Percentiles rank a stretch among this genome's conserved stretches.
Evolutionary conservation across 2,797 vertebrate species (phyloP).

Genomic region (Xiphophorus birchmanni): DNA sequence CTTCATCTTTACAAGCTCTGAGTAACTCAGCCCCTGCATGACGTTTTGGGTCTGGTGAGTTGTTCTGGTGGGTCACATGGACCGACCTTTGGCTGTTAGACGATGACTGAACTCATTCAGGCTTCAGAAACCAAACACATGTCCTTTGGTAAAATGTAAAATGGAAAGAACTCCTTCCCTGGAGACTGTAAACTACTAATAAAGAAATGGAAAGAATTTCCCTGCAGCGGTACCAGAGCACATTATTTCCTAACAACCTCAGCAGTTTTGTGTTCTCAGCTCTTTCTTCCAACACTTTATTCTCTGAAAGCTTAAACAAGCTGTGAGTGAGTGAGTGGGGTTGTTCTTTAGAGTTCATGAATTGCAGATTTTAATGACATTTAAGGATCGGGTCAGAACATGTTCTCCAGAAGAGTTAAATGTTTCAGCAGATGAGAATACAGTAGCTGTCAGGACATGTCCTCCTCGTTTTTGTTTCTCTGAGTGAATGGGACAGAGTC

Average conservation of each 20-base stretch:
- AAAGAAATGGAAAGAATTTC: slow-evolving; percentile 67
- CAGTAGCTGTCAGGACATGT: slow-evolving; percentile 6
- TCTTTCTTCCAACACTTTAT: slow-evolving; percentile 33
- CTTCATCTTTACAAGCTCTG: slow-evolving; percentile 6
- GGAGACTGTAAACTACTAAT: slow-evolving; percentile 50
- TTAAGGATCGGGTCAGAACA: slow-evolving; percentile 13
- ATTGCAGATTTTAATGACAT: slow-evolving; percentile 7
- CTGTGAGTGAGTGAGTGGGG: neutral
- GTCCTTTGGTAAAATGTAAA: slow-evolving; percentile 33
- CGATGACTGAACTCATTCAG: slow-evolving; percentile 42
- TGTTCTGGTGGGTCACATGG: slow-evolving; percentile 16
- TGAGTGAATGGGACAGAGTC: neutral
- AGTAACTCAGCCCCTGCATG: slow-evolving; percentile 1
- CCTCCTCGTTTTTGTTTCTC: slow-evolving; percentile 5
- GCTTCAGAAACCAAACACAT: slow-evolving; percentile 44
- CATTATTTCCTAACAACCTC: slow-evolving; percentile 60
- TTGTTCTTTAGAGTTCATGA: slow-evolving; percentile 8
- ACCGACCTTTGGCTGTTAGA: slow-evolving; percentile 11
- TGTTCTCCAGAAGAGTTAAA: slow-evolving; percentile 4
- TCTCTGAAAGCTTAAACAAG: slow-evolving; percentile 39
- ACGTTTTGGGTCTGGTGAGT: slow-evolving; percentile 13
- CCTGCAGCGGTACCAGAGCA: slow-evolving; percentile 40
- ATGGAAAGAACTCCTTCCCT: slow-evolving; percentile 58
- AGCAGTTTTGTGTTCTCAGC: slow-evolving; percentile 50
- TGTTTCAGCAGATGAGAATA: slow-evolving; percentile 8